These are phyloP conservation scores for Arctia plantaginis DNA, from an alignment of 2,888 invertebrate genomes.

Conservation along the genomic window DNA sequence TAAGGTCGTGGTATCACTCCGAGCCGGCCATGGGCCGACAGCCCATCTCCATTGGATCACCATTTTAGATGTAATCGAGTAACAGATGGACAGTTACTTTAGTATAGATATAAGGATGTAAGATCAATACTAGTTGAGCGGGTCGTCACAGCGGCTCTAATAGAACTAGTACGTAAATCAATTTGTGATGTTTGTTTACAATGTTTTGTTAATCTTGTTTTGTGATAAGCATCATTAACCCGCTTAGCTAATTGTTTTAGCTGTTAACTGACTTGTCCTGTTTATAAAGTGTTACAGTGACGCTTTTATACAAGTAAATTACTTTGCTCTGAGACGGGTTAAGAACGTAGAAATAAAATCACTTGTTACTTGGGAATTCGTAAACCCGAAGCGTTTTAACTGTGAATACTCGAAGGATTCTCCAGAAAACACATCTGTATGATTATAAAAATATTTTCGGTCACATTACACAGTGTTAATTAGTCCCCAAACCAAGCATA, in stretches of 20 bases:
- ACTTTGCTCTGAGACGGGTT: neutral
- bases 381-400: neutral
- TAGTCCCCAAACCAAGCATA: no score
- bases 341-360: neutral
- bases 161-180: neutral
- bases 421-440: neutral
- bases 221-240: constrained; percentile 21
- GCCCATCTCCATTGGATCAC: neutral
- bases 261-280: constrained; percentile 34
- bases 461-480: no score
- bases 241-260: constrained; percentile 46
- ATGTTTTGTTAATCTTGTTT: neutral
- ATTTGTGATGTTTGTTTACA: constrained; percentile 1
- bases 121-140: neutral
- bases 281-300: constrained; percentile 27
- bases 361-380: neutral
- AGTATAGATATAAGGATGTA: neutral
- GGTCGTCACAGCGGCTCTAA: neutral
- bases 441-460: neutral
- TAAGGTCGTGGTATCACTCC: no score
- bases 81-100: neutral
- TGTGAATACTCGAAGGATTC: neutral
- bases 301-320: neutral
- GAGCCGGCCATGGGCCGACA: no score
- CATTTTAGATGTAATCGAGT: neutral